Percentiles rank a stretch among this genome's conserved stretches.
These are phyloP conservation scores for Pelusios castaneus DNA, from an alignment of 2,113 vertebrate species.

Conservation along the genomic window DNA sequence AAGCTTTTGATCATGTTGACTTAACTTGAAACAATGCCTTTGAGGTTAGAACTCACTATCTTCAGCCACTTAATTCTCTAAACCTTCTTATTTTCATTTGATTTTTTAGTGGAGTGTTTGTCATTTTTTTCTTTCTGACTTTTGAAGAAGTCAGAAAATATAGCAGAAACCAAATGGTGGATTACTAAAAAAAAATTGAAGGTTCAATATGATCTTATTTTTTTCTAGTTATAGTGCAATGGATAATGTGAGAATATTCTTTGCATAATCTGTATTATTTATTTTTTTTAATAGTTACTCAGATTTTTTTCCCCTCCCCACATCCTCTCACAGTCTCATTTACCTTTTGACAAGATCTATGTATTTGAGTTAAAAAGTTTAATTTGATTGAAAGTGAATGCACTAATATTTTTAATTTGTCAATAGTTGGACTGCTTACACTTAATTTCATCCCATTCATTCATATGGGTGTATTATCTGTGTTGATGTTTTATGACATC, in stretches of 20 bases:
- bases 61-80: not conserved
- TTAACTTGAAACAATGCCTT: not conserved
- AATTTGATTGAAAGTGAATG: conserved; percentile 25
- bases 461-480: conserved; percentile 1
- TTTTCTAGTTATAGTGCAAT: not conserved
- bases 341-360: not conserved
- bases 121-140: not conserved
- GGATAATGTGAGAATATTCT: not conserved
- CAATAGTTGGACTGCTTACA: conserved; percentile 25
- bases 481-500: conserved; percentile 54
- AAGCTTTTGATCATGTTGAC: not conserved
- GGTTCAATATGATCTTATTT: not conserved
- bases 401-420: conserved; percentile 33
- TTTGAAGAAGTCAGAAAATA: not conserved
- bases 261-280: not conserved
- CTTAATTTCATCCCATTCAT: conserved; percentile 45
- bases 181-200: not conserved
- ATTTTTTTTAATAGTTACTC: not conserved
- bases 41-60: not conserved
- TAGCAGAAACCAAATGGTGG: accelerated
- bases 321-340: not conserved
- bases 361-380: conserved; percentile 2
- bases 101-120: not conserved
- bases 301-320: not conserved
- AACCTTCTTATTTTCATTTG: not conserved